phyloP scores from a whole-genome alignment of 1,140 invertebrate species.

The Leptopilina boulardi region DNA sequence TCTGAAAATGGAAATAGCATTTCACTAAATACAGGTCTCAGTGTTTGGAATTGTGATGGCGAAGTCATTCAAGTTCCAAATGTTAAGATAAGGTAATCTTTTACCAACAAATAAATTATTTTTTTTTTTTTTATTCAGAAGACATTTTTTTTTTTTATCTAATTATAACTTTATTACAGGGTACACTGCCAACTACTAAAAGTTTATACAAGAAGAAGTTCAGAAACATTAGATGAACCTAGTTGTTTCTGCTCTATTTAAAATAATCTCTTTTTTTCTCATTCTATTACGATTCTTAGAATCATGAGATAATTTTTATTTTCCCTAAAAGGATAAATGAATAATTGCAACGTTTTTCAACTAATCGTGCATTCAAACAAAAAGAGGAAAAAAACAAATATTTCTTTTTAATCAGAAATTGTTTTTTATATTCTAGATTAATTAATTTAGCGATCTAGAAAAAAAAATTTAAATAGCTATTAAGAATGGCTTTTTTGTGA shows the following conservation, averaged over 20 bases:
- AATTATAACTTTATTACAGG: constrained; percentile 61
- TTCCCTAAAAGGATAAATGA: not conserved
- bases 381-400: not conserved
- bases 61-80: constrained; percentile 84
- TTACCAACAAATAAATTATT: not conserved
- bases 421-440: not conserved
- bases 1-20: constrained; percentile 61
- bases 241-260: constrained; percentile 51
- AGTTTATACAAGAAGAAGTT: constrained; percentile 76
- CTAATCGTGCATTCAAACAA: not conserved
- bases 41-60: constrained; percentile 92
- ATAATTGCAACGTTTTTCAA: not conserved
- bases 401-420: not conserved
- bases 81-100: constrained; percentile 82
- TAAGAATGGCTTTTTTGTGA: not conserved
- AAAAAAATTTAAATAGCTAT: not conserved
- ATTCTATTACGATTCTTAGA: not conserved
- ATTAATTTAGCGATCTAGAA: not conserved
- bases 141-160: not conserved
- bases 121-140: not conserved
- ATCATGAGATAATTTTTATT: not conserved
- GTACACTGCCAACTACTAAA: constrained; percentile 79
- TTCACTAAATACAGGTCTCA: constrained; percentile 69
- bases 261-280: constrained; percentile 8
- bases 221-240: constrained; percentile 48